A percentile compares a stretch with the other conserved stretches of the same genome.
phyloP scores from a whole-genome alignment of 2,797 vertebrate species.

The Mormyrus proboscirostris region DNA sequence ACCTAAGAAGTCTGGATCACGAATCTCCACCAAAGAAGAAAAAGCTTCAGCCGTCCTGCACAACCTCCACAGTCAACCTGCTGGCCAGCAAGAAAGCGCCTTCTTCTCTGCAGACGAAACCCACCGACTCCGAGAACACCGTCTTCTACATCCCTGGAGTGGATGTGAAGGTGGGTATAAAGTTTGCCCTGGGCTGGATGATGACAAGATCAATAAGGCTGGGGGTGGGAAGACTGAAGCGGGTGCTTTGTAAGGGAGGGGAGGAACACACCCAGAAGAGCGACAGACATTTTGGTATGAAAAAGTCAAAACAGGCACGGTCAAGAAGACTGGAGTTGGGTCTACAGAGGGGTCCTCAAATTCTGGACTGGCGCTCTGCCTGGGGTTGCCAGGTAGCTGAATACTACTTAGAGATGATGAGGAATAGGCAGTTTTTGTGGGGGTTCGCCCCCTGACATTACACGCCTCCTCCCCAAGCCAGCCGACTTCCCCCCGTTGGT shows the following conservation, averaged over 20 bases:
- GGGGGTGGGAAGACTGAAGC: neutral
- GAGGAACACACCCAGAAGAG: neutral
- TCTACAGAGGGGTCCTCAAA: neutral
- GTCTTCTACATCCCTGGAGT: constrained; percentile 98
- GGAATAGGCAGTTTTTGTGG: neutral
- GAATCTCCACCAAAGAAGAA: constrained; percentile 97
- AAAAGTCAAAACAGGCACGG: neutral
- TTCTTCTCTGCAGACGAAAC: constrained; percentile 86
- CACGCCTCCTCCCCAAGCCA: neutral
- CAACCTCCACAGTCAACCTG: constrained; percentile 78
- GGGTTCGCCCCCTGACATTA: neutral
- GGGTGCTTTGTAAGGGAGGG: neutral
- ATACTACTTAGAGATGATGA: neutral
- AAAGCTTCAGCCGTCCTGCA: constrained; percentile 85
- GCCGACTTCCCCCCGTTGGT: neutral
- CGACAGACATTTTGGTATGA: neutral
- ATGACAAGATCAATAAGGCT: neutral
- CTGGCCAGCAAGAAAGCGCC: constrained; percentile 89
- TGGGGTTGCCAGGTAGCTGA: neutral
- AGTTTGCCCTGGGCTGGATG: neutral
- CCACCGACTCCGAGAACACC: constrained; percentile 89
- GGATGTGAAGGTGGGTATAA: constrained; percentile 82
- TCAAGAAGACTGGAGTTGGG: neutral
- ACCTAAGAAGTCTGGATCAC: constrained; percentile 88
- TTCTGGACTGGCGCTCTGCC: neutral